phyloP scores from a whole-genome alignment of 2,113 vertebrate species.

The Sorex fumeus region DNA sequence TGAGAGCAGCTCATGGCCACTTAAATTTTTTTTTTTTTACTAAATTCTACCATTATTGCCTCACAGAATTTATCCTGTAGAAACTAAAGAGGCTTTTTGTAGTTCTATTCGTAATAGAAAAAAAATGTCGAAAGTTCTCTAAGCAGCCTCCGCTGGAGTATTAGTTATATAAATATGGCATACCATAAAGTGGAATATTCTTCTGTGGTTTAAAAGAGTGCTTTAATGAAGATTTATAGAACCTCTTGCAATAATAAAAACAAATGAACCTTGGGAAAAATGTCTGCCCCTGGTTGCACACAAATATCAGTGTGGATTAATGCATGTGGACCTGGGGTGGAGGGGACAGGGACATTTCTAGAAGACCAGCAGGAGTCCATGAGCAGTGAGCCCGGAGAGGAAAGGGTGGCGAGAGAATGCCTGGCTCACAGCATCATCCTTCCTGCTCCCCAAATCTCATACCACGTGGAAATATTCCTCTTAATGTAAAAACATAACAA shows the following conservation, averaged over 20 bases:
- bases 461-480: background rate
- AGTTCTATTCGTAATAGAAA: background rate
- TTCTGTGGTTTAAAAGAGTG: background rate
- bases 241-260: background rate
- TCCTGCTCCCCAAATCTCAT: no score
- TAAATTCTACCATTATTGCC: no score
- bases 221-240: background rate
- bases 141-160: background rate
- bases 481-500: background rate
- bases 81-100: background rate
- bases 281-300: background rate
- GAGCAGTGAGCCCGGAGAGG: background rate
- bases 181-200: background rate
- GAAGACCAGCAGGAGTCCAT: background rate
- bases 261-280: background rate
- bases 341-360: background rate
- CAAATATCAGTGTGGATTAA: background rate
- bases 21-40: no score
- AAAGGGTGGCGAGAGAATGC: no score
- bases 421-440: background rate
- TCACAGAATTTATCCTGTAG: background rate
- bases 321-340: accelerated
- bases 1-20: background rate
- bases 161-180: background rate
- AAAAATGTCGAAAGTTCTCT: background rate